Percentiles rank a stretch among this genome's conserved stretches.
Evolutionary conservation across 1,140 invertebrate genomes (phyloP).

Genomic region (Samia ricini): DNA sequence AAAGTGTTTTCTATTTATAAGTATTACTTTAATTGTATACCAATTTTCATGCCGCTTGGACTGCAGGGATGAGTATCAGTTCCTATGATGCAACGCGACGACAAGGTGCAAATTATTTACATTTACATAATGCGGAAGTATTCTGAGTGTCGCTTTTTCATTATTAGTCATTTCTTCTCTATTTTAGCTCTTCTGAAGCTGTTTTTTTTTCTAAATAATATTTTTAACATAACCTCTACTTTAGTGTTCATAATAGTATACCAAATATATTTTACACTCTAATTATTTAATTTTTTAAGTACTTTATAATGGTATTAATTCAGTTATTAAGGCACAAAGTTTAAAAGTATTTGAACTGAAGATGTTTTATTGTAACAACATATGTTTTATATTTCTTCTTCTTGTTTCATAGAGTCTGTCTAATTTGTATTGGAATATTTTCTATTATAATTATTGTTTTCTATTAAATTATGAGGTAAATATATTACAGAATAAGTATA

Average conservation of each 20-base stretch:
- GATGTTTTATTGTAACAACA: neutral
- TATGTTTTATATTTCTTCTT: neutral
- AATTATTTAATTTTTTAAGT: neutral
- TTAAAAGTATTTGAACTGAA: neutral
- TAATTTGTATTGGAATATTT: neutral
- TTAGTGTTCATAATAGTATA: constrained; percentile 11
- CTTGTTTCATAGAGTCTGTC: neutral
- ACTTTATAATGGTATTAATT: neutral
- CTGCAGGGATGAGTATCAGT: constrained; percentile 59
- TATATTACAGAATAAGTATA: no score
- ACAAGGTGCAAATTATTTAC: constrained; percentile 59
- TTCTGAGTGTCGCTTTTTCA: neutral
- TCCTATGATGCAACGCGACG: constrained; percentile 73
- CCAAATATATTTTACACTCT: neutral
- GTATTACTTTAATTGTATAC: constrained; percentile 36
- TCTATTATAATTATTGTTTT: neutral
- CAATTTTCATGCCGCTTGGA: constrained; percentile 59
- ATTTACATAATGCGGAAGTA: constrained; percentile 26
- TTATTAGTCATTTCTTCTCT: neutral
- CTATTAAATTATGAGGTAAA: no score
- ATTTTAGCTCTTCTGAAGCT: neutral
- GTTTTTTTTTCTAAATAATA: neutral
- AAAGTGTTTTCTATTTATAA: constrained; percentile 41
- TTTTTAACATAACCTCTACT: constrained; percentile 27
- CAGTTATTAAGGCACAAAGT: neutral